A percentile compares a stretch with the other conserved stretches of the same genome.
phyloP scores from a whole-genome alignment of 1,140 invertebrate genomes.

The Melanaphis sacchari region DNA sequence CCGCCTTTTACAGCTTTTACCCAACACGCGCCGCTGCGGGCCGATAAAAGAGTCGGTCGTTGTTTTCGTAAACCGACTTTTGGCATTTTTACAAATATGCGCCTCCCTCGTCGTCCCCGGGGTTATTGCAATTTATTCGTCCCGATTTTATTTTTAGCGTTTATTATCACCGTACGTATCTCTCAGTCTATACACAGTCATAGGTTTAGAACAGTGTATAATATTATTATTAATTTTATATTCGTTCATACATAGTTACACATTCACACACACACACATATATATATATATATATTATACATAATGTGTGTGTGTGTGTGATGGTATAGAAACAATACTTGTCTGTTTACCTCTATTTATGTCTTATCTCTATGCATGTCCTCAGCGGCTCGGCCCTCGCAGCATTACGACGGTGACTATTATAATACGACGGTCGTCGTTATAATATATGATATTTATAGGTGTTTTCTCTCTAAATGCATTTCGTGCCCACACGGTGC shows the following conservation, averaged over 20 bases:
- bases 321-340: background rate
- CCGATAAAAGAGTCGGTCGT: background rate
- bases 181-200: background rate
- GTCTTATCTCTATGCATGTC: background rate
- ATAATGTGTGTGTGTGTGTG: background rate
- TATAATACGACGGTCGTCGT: background rate
- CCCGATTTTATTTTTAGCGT: slow-evolving; percentile 45
- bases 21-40: background rate
- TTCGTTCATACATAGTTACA: background rate
- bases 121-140: slow-evolving; percentile 32
- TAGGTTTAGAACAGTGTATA: background rate
- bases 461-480: slow-evolving; percentile 7
- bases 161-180: slow-evolving; percentile 16
- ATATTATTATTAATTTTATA: background rate
- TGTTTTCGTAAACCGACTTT: slow-evolving; percentile 46
- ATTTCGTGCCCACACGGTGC: slow-evolving; percentile 1
- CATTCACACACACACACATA: background rate
- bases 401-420: background rate
- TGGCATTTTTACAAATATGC: slow-evolving; percentile 51
- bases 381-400: background rate
- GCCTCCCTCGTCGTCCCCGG: slow-evolving; percentile 4
- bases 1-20: background rate
- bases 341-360: background rate
- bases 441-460: background rate
- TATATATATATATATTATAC: background rate